Evolutionary conservation across 1,140 invertebrate species (phyloP), one percentile per base, ranked within the genome.

Genomic region (Matsumurasca onukii): DNA sequence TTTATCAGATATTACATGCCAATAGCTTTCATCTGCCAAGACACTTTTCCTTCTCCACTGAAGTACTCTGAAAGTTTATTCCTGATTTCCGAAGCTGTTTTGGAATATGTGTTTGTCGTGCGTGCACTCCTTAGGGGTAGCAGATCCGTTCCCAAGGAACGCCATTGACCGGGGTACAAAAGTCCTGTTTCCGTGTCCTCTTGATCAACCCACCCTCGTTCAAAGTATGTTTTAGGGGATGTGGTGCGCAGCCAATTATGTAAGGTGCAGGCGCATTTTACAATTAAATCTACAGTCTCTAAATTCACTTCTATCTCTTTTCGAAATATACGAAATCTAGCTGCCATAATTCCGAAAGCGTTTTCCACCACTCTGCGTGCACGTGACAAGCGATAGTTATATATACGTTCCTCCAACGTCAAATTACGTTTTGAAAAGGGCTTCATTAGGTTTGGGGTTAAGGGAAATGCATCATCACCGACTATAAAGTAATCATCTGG

Each of bases 401-500:
- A 81, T 49, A 78, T 74, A 63, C 72, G 71, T 69, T 79, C 67
- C 25, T 72, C 27, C 24, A 75, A 70, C 24, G 59, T 67, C 31
- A 74, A 65, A 62, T 66, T 51, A 49, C 27, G 52, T 34, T 59
- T 64, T 63, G 68, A 55, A 69, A 75, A 82, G 20, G 79, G 78
- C 61, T 78, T 79, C 76, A 82, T 77, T 55, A 81, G 31, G 57
- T 78, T 72, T 2, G 62, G 39, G 55, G 70, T 72, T 27, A 82
- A 68, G 29, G 78, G 73, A 73, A 82, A 83, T 13, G 78, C 79
- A 24, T 80, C 79, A 74, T 82, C 80, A 17, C 73, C 80, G 12
- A 81, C 69, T 62, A 82, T 66, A 12, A 76, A 57, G 55, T 79
- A 79, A 66, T 70, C 52, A 65, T 52, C 20, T 25, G 65, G 70